Conservation (phyloP, 2,888 invertebrate genomes). For the Hyposoter dolosus region DNA sequence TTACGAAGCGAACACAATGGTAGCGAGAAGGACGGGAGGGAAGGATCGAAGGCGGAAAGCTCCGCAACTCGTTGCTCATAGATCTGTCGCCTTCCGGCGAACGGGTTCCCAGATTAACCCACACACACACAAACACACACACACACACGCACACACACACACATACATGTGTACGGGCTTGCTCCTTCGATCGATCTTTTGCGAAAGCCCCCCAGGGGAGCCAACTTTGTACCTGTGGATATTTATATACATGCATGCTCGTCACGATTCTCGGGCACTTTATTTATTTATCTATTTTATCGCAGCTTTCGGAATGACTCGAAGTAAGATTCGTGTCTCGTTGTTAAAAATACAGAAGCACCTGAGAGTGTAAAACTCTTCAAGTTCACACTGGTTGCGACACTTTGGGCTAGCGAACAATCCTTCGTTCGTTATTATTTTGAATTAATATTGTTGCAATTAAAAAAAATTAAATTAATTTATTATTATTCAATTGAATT, state of each 20-base stretch:
- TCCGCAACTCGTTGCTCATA: slow-evolving; percentile 56
- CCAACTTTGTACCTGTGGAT: slow-evolving; percentile 13
- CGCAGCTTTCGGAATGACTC: slow-evolving; percentile 17
- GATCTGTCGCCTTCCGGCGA: slow-evolving; percentile 76
- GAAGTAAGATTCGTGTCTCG: slow-evolving; percentile 15
- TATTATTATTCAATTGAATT: too few relatives aligned
- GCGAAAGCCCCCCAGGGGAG: slow-evolving; percentile 72
- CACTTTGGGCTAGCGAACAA: neutral
- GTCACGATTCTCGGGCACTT: slow-evolving; percentile 46
- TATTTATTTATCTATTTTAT: slow-evolving; percentile 48
- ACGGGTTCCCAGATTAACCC: slow-evolving; percentile 82
- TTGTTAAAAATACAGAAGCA: slow-evolving; percentile 2
- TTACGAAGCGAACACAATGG: neutral
- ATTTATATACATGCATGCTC: slow-evolving; percentile 31
- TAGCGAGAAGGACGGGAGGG: neutral
- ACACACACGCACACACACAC: too few relatives aligned
- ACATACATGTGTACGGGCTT: slow-evolving; percentile 37
- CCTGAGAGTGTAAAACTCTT: slow-evolving; percentile 2
- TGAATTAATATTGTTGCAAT: too few relatives aligned
- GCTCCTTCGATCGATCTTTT: slow-evolving; percentile 78
- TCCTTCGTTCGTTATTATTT: neutral
- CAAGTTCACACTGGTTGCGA: slow-evolving; percentile 13
- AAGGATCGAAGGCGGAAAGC: slow-evolving; percentile 77
- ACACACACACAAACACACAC: too few relatives aligned
- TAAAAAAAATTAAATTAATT: too few relatives aligned